Conservation (phyloP, 2,797 vertebrate genomes). For the Triplophysa bombifrons region DNA sequence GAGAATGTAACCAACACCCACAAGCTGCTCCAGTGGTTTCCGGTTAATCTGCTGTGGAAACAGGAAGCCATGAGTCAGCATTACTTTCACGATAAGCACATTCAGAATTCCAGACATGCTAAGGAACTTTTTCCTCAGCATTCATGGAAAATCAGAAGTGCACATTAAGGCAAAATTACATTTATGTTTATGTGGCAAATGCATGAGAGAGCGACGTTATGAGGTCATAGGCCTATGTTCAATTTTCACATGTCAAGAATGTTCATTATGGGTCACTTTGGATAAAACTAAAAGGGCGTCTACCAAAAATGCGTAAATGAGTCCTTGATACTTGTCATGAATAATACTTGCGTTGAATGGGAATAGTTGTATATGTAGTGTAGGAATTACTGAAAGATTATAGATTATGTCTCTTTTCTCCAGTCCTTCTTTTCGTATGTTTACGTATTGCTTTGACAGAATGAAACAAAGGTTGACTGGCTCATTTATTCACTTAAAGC, state of each 20-base stretch:
- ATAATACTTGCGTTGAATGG: neutral
- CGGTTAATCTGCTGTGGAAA: slow-evolving; percentile 69
- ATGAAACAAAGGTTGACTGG: neutral
- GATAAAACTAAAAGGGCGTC: neutral
- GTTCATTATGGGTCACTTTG: neutral
- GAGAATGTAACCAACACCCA: slow-evolving; percentile 60
- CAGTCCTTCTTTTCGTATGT: neutral
- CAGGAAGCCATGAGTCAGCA: slow-evolving; percentile 77
- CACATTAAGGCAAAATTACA: neutral
- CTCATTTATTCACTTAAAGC: neutral
- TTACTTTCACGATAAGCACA: slow-evolving; percentile 65
- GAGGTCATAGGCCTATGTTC: neutral
- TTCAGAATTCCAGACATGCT: slow-evolving; percentile 31
- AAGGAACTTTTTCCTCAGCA: neutral
- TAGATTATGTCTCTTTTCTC: neutral
- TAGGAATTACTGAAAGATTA: neutral
- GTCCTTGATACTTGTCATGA: no score
- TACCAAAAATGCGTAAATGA: neutral
- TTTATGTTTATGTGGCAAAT: slow-evolving; percentile 1
- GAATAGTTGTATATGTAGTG: neutral
- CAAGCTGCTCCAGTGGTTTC: slow-evolving; percentile 71
- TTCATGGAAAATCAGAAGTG: slow-evolving; percentile 27
- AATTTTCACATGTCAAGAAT: neutral
- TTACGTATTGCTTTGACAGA: neutral
- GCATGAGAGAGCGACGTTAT: neutral